These are phyloP conservation scores for Oryzias sinensis DNA, from an alignment of 2,797 vertebrate species.

Conservation along the genomic window DNA sequence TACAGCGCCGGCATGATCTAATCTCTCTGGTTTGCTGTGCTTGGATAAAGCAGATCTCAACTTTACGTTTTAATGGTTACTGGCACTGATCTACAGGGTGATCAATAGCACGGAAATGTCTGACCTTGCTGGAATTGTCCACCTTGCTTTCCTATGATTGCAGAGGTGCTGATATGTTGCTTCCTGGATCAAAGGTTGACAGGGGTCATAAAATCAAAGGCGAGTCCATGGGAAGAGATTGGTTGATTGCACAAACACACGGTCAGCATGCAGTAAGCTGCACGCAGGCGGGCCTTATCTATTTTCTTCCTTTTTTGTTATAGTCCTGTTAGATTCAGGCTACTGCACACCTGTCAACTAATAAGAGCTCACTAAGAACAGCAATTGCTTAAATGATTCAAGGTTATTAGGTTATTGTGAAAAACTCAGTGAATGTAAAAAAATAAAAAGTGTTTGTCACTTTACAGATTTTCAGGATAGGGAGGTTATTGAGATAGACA, in stretches of 20 bases:
- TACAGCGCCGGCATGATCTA: conserved; percentile 52
- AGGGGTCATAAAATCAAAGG: conserved; percentile 26
- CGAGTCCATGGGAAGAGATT: conserved; percentile 19
- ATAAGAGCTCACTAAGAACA: too few relatives aligned
- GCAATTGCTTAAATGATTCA: too few relatives aligned
- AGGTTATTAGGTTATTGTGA: too few relatives aligned
- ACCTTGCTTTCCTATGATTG: conserved; percentile 24
- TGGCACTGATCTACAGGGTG: conserved; percentile 55
- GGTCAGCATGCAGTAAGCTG: conserved; percentile 7
- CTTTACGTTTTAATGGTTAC: conserved; percentile 63
- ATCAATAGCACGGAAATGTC: conserved; percentile 62
- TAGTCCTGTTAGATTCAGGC: too few relatives aligned
- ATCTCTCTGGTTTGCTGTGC: conserved; percentile 54
- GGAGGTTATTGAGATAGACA: too few relatives aligned
- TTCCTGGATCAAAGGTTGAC: conserved; percentile 42
- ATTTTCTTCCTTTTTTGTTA: neutral
- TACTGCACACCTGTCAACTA: too few relatives aligned
- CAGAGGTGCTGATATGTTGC: conserved; percentile 21
- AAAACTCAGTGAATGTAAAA: too few relatives aligned
- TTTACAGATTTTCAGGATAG: too few relatives aligned
- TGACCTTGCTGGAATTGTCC: conserved; percentile 64
- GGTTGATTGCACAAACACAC: conserved; percentile 34
- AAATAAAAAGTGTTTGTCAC: too few relatives aligned
- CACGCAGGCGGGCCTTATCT: too few relatives aligned
- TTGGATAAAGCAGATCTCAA: conserved; percentile 70